These are phyloP conservation scores for Lasioglossum pauxillum DNA, from an alignment of 2,888 invertebrate genomes.

Conservation along the genomic window DNA sequence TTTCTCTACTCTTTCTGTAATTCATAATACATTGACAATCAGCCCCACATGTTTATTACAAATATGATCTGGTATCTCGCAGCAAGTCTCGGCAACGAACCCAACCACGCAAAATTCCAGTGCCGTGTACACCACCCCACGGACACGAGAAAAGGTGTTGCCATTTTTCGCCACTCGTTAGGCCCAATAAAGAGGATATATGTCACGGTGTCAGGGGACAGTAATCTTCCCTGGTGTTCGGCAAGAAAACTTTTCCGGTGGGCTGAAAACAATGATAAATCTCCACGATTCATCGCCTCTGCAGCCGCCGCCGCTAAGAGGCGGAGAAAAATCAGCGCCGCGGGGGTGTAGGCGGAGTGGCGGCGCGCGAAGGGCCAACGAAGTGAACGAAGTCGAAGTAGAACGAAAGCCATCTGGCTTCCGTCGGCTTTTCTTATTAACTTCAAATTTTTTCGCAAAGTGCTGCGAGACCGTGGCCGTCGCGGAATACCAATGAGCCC, in stretches of 20 bases:
- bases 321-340: constrained; percentile 33
- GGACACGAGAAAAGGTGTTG: background rate
- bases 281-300: constrained; percentile 19
- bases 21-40: too few species aligned
- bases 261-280: constrained; percentile 32
- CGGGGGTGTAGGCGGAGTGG: constrained; percentile 17
- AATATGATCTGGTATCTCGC: too few species aligned
- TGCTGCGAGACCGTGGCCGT: constrained; percentile 75
- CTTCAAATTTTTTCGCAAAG: constrained; percentile 84
- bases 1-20: too few species aligned
- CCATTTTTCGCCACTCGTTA: background rate
- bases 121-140: background rate
- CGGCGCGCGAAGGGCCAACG: constrained; percentile 14
- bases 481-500: constrained; percentile 82
- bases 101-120: background rate
- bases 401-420: constrained; percentile 81
- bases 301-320: background rate
- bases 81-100: background rate
- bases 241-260: background rate
- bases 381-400: constrained; percentile 37
- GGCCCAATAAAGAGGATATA: constrained; percentile 7
- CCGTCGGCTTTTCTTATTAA: constrained; percentile 84
- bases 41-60: too few species aligned
- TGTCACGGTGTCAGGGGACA: constrained; percentile 5
- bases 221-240: constrained; percentile 7